These are phyloP conservation scores for Sarcophaga variegata DNA, from an alignment of 2,888 invertebrate genomes.

Conservation along the genomic window DNA sequence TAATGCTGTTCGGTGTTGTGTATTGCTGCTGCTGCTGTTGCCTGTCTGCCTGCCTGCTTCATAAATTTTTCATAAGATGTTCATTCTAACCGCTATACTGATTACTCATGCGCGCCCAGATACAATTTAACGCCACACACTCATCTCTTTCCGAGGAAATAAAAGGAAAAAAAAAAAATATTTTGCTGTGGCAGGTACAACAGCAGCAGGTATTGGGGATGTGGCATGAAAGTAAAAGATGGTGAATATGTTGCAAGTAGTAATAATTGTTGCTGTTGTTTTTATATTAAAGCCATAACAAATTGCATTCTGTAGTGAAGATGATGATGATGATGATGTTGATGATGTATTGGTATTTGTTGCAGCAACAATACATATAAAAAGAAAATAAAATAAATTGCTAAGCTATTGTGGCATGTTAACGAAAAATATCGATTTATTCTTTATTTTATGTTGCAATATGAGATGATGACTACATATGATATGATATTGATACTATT, in stretches of 20 bases:
- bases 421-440: conserved; percentile 41
- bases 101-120: conserved; percentile 51
- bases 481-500: conserved; percentile 48
- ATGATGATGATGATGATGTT: not conserved
- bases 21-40: too few relatives aligned
- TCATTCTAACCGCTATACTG: conserved; percentile 50
- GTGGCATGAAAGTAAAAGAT: conserved; percentile 43
- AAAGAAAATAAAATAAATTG: not conserved
- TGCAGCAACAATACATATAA: conserved; percentile 22
- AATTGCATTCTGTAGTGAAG: conserved; percentile 45
- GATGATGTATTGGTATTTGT: conserved; percentile 18
- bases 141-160: not conserved
- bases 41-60: not conserved
- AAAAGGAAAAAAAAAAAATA: not conserved
- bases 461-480: conserved; percentile 45
- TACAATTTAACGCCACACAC: conserved; percentile 63
- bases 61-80: conserved; percentile 41
- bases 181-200: not conserved
- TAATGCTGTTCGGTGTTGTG: not conserved
- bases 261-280: too few relatives aligned
- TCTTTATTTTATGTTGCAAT: conserved; percentile 25
- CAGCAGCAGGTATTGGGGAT: conserved; percentile 9
- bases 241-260: conserved; percentile 25
- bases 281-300: conserved; percentile 42
- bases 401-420: conserved; percentile 48